phyloP scores from a whole-genome alignment of 2,113 vertebrate species.

The Tinamus guttatus region DNA sequence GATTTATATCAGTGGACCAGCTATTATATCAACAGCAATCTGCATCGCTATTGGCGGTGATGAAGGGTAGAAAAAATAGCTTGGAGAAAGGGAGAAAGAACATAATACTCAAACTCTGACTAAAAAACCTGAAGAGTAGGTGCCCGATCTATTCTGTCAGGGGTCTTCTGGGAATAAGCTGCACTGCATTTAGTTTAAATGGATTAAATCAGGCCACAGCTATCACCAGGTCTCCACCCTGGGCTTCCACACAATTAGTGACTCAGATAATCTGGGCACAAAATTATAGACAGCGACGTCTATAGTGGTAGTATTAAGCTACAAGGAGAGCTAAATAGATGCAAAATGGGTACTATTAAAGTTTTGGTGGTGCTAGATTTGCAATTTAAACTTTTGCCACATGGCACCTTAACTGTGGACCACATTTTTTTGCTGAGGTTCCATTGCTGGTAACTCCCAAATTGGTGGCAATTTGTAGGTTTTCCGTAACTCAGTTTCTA shows the following conservation, averaged over 20 bases:
- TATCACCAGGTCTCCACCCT: not conserved
- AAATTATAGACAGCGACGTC: not conserved
- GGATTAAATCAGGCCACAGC: not conserved
- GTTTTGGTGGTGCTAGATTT: not conserved
- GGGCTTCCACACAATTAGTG: not conserved
- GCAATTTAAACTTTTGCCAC: not conserved
- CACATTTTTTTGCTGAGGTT: not conserved
- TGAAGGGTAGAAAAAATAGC: not conserved
- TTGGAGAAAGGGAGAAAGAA: not conserved
- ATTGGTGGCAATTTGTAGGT: not conserved
- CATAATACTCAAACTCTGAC: not conserved
- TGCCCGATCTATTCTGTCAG: not conserved
- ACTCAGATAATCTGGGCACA: not conserved
- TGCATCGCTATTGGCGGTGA: not conserved
- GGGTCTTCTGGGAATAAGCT: not conserved
- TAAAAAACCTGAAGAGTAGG: not conserved
- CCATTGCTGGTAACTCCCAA: not conserved
- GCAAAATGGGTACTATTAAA: not conserved
- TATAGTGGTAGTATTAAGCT: not conserved
- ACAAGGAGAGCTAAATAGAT: not conserved
- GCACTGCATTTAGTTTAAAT: not conserved
- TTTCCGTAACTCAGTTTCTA: not conserved
- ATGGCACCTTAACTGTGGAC: not conserved
- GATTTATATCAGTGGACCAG: slow-evolving; percentile 7
- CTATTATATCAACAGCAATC: slow-evolving; percentile 5